Conservation (phyloP, 1,140 invertebrate species). For the Drosophila bifasciata region DNA sequence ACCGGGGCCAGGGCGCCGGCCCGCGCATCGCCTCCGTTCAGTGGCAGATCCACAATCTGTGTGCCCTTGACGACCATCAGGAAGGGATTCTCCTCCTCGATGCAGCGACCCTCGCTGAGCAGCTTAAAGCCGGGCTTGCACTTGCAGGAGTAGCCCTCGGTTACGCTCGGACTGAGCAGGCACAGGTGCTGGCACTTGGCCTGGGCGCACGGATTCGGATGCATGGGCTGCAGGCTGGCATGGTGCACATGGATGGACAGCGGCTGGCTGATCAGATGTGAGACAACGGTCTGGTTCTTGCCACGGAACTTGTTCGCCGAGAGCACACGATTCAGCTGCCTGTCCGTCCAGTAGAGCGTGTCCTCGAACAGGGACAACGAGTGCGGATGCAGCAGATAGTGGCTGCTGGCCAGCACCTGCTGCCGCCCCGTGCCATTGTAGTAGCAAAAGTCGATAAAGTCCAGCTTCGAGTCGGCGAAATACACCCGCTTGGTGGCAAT, state of each 20-base stretch:
- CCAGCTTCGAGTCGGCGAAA: constrained; percentile 98
- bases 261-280: constrained; percentile 96
- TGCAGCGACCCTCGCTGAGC: constrained; percentile 89
- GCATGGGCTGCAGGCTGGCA: constrained; percentile 95
- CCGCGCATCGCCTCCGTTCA: constrained; percentile 90
- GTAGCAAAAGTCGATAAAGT: constrained; percentile 99
- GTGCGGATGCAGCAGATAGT: constrained; percentile 97
- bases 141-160: constrained; percentile 92
- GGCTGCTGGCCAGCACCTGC: constrained; percentile 93
- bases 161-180: constrained; percentile 90
- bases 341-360: constrained; percentile 98
- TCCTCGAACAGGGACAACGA: constrained; percentile 97
- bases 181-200: constrained; percentile 95
- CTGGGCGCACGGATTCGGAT: constrained; percentile 92
- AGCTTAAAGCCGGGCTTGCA: constrained; percentile 94
- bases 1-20: constrained; percentile 93
- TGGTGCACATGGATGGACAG: constrained; percentile 97
- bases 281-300: constrained; percentile 95
- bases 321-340: constrained; percentile 94
- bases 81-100: constrained; percentile 94
- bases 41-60: constrained; percentile 93
- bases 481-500: constrained; percentile 97
- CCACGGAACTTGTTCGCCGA: constrained; percentile 96
- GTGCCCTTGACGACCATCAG: constrained; percentile 95
- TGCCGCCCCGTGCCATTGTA: constrained; percentile 96